phyloP scores from a whole-genome alignment of 30 jellyfish, hydroid and myxozoan species.

The Rhopilema esculentum region DNA sequence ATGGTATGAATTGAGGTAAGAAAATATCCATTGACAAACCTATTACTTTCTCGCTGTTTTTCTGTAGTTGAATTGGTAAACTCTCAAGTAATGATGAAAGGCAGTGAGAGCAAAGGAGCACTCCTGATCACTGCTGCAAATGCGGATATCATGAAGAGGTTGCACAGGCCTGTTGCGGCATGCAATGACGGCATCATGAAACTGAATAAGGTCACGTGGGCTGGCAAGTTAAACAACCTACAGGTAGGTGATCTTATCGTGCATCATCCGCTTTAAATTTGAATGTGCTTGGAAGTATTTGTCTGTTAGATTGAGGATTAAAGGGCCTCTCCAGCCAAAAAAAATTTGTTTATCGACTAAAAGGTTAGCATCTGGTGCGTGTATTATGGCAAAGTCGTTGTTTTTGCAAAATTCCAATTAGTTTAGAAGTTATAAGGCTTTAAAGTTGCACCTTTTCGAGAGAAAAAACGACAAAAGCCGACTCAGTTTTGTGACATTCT shows the following conservation, averaged over 20 bases:
- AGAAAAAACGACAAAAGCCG: no score
- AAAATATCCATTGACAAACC: neutral
- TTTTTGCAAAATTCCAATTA: no score
- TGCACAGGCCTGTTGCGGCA: constrained; percentile 87
- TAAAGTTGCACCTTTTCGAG: no score
- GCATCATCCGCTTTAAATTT: neutral
- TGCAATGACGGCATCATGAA: constrained; percentile 77
- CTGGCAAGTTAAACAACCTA: constrained; percentile 79
- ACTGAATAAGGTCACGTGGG: constrained; percentile 96
- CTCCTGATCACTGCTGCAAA: constrained; percentile 89
- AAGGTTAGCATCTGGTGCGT: no score
- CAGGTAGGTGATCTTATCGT: constrained; percentile 60
- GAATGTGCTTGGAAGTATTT: neutral
- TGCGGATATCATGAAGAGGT: constrained; percentile 91
- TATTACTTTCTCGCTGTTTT: neutral
- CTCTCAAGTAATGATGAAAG: constrained; percentile 95
- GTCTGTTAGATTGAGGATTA: neutral
- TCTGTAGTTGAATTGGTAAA: constrained; percentile 88
- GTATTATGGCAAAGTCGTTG: no score
- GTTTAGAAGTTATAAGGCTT: no score
- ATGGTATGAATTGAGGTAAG: neutral
- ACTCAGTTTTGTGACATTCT: no score
- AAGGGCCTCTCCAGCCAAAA: no score
- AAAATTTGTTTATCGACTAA: no score
- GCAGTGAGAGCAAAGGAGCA: constrained; percentile 90